phyloP scores from a whole-genome alignment of 30 jellyfish, hydroid and myxozoan genomes.

The Cassiopea xamachana region DNA sequence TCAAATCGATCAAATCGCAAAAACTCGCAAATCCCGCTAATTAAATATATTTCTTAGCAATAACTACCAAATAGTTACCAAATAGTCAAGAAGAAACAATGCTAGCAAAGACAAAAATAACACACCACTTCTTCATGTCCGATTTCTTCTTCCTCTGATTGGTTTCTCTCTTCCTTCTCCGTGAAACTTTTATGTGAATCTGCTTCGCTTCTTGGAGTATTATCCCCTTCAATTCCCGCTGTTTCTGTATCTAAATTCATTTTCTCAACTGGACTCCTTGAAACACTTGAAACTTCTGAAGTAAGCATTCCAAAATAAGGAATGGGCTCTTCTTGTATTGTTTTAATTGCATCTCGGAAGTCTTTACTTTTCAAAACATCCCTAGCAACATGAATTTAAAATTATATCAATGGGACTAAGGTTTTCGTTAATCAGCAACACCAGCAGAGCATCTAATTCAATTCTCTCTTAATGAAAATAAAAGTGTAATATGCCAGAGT shows the following conservation, averaged over 20 bases:
- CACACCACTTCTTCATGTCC: background rate
- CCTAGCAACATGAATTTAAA: conserved; percentile 7
- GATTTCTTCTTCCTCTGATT: background rate
- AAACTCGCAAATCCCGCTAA: no score
- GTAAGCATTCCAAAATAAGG: conserved; percentile 83
- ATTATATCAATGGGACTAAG: background rate
- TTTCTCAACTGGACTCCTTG: background rate
- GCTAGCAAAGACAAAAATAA: no score
- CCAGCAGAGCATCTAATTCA: background rate
- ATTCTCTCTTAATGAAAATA: background rate
- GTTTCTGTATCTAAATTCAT: background rate
- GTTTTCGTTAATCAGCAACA: background rate
- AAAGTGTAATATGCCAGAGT: no score
- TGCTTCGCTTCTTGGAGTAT: background rate
- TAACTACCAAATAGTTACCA: no score
- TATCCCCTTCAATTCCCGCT: background rate
- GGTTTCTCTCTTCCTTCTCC: background rate
- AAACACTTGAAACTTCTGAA: background rate
- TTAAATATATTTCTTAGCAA: no score
- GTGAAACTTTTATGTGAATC: background rate
- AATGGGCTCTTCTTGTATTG: conserved; percentile 71
- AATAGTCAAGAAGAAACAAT: no score
- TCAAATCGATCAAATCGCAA: no score
- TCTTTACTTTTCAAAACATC: conserved; percentile 73
- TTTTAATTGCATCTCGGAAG: conserved; percentile 56